These are phyloP conservation scores for Trichonephila clavipes DNA, from an alignment of 1,140 invertebrate species.

Conservation along the genomic window DNA sequence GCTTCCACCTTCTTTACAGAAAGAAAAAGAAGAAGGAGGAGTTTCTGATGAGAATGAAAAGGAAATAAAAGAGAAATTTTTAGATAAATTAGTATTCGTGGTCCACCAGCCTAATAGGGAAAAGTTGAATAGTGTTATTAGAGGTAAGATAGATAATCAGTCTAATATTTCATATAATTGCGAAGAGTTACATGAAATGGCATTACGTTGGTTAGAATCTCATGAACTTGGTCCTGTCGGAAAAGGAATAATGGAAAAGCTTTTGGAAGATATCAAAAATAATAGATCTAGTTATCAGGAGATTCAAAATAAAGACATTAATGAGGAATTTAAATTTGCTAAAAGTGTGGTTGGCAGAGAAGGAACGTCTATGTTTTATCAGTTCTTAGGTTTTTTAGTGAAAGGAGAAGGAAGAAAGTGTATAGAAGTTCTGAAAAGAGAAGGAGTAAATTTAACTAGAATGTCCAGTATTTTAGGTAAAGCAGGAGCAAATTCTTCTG, in stretches of 20 bases:
- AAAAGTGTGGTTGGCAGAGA: conserved; percentile 58
- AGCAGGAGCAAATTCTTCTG: neutral
- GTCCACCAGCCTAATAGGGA: conserved; percentile 51
- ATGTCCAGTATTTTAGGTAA: conserved; percentile 19
- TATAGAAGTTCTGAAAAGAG: conserved; percentile 48
- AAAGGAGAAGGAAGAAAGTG: conserved; percentile 53
- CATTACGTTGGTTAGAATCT: conserved; percentile 62
- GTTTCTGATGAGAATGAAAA: conserved; percentile 32
- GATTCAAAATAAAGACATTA: conserved; percentile 24
- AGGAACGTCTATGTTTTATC: conserved; percentile 42
- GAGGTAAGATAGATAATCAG: neutral
- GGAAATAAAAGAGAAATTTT: conserved; percentile 60
- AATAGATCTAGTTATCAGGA: conserved; percentile 67
- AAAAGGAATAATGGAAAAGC: conserved; percentile 66
- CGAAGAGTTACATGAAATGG: conserved; percentile 60
- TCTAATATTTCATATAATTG: conserved; percentile 38
- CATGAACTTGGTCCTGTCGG: conserved; percentile 41
- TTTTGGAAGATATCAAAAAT: conserved; percentile 63
- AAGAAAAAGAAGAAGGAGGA: conserved; percentile 27
- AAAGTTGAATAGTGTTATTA: conserved; percentile 57
- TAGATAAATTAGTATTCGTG: conserved; percentile 51
- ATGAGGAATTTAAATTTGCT: conserved; percentile 64
- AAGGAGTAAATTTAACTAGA: neutral
- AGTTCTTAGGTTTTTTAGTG: conserved; percentile 50
- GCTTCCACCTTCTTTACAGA: conserved; percentile 16